Conservation (phyloP, 2,888 invertebrate genomes). For the Linnaemya vulpina region DNA sequence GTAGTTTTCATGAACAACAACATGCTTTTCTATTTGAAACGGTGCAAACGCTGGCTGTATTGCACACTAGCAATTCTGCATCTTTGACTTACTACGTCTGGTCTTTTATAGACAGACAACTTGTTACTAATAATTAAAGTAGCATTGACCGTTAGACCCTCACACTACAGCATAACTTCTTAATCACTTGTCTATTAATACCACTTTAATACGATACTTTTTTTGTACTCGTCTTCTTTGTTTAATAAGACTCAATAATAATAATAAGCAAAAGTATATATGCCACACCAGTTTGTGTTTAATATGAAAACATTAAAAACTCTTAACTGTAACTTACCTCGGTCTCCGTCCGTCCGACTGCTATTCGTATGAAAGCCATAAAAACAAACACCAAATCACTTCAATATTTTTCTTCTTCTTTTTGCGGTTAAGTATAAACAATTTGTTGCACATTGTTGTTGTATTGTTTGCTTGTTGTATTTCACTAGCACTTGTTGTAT, state of each 20-base stretch:
- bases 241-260: conserved; percentile 39
- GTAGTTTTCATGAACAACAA: too few relatives aligned
- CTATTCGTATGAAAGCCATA: background rate
- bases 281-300: background rate
- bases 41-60: too few relatives aligned
- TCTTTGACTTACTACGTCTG: background rate
- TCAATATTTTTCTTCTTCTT: background rate
- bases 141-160: conserved; percentile 63
- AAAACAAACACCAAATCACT: conserved; percentile 27
- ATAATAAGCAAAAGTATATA: conserved; percentile 22
- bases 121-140: conserved; percentile 31
- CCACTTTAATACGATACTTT: too few relatives aligned
- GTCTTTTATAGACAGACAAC: background rate
- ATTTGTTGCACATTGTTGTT: conserved; percentile 37
- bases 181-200: background rate
- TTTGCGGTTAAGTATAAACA: conserved; percentile 11
- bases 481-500: conserved; percentile 19
- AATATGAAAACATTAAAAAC: conserved; percentile 16
- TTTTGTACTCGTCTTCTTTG: background rate
- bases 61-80: background rate
- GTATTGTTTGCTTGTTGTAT: conserved; percentile 34
- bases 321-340: conserved; percentile 29
- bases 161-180: background rate
- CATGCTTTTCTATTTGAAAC: too few relatives aligned
- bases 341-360: background rate